These are phyloP conservation scores for Cactoblastis cactorum DNA, from an alignment of 2,888 invertebrate species.

Conservation along the genomic window DNA sequence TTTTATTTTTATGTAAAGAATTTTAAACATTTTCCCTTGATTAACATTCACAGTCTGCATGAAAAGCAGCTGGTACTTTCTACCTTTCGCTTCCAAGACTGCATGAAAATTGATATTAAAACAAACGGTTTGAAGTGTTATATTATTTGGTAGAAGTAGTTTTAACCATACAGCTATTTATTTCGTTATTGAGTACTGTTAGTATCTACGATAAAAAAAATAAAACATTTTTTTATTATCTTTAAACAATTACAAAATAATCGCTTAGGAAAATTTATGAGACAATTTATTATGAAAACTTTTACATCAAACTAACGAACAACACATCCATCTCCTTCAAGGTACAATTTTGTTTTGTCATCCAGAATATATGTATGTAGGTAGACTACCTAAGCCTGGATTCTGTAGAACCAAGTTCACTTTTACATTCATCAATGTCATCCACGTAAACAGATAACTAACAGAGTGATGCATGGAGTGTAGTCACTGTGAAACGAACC, in stretches of 20 bases:
- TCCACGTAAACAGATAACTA: slow-evolving; percentile 58
- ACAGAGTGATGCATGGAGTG: slow-evolving; percentile 64
- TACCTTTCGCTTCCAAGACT: too few species aligned
- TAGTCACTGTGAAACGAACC: slow-evolving; percentile 52
- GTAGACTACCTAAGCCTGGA: slow-evolving; percentile 6
- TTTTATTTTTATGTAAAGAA: too few species aligned
- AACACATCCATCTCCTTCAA: not conserved
- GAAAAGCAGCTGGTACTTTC: too few species aligned
- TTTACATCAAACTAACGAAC: not conserved
- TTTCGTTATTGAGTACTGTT: too few species aligned
- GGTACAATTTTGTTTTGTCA: not conserved
- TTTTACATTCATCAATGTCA: slow-evolving; percentile 11
- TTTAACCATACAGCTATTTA: too few species aligned
- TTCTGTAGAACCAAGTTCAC: not conserved
- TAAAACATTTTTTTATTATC: too few species aligned
- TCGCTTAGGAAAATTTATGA: not conserved
- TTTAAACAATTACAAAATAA: not conserved
- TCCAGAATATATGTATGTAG: not conserved
- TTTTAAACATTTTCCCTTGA: too few species aligned
- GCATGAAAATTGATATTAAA: too few species aligned
- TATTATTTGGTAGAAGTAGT: too few species aligned
- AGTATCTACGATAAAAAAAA: too few species aligned
- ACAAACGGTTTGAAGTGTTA: too few species aligned
- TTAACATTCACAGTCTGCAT: too few species aligned
- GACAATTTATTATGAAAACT: not conserved